phyloP scores from a whole-genome alignment of 2,888 invertebrate species.

The Dasypolia templi region DNA sequence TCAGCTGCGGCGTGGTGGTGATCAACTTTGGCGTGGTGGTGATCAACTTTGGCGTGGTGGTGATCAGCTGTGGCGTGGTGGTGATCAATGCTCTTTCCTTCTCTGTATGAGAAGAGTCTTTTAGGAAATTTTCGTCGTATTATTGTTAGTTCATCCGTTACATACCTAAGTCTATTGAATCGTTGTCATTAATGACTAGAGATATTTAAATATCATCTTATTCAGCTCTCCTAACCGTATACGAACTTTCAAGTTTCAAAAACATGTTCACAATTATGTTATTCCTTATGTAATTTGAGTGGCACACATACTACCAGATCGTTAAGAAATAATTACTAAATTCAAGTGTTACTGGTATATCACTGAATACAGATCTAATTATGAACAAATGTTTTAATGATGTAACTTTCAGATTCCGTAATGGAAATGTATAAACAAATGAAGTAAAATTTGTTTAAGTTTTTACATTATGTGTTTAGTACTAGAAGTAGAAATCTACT shows the following conservation, averaged over 20 bases:
- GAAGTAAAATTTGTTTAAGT: background rate
- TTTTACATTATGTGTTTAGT: slow-evolving; percentile 7
- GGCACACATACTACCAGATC: slow-evolving; percentile 21
- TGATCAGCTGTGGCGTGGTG: too few species aligned
- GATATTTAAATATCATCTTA: slow-evolving; percentile 22
- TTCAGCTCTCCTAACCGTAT: slow-evolving; percentile 43
- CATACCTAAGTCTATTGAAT: background rate
- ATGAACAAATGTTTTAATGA: slow-evolving; percentile 3
- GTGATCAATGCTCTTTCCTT: too few species aligned
- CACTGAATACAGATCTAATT: slow-evolving; percentile 26
- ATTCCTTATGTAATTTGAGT: slow-evolving; percentile 28
- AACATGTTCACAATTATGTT: slow-evolving; percentile 54
- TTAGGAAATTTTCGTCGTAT: background rate
- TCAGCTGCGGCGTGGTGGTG: too few species aligned
- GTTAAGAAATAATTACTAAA: slow-evolving; percentile 46
- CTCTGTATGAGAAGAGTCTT: background rate
- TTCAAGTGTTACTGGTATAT: slow-evolving; percentile 38
- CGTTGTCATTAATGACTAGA: background rate
- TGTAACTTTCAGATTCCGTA: slow-evolving; percentile 23
- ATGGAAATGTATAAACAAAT: slow-evolving; percentile 40
- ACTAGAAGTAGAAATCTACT: slow-evolving; percentile 18
- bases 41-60: too few species aligned
- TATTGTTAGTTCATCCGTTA: background rate
- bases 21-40: too few species aligned
- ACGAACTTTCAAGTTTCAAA: slow-evolving; percentile 67